Evolutionary conservation across 1,140 invertebrate genomes (phyloP).

Genomic region (Heterodera schachtii): DNA sequence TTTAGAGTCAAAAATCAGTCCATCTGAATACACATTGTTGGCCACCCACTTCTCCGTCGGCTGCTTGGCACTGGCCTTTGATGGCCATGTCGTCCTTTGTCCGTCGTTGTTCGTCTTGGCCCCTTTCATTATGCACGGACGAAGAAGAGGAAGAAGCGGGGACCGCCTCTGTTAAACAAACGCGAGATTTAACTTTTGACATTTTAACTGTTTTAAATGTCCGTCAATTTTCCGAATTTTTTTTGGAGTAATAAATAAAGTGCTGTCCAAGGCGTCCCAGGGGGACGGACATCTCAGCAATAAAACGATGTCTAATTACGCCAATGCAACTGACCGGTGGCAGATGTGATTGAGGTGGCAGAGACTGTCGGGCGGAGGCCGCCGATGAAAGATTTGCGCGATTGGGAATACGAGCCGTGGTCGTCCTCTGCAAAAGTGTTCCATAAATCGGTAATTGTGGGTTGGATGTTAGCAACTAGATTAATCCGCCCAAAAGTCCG

Average conservation of each 20-base stretch:
- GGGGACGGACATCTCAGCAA: too few relatives aligned
- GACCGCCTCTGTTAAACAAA: neutral
- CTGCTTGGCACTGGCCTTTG: neutral
- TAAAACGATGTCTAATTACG: too few relatives aligned
- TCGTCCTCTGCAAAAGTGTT: conserved; percentile 24
- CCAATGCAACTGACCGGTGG: neutral
- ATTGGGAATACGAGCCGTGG: conserved; percentile 24
- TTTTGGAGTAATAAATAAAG: too few relatives aligned
- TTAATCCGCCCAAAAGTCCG: too few relatives aligned
- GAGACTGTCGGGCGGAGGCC: neutral
- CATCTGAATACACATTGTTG: too few relatives aligned
- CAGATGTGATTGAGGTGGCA: neutral
- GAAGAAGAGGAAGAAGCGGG: conserved; percentile 17
- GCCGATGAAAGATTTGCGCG: conserved; percentile 20
- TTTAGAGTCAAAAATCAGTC: too few relatives aligned
- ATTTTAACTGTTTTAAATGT: too few relatives aligned
- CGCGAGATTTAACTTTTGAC: too few relatives aligned
- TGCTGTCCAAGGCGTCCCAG: too few relatives aligned
- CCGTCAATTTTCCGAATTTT: too few relatives aligned
- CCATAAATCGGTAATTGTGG: neutral
- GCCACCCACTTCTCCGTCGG: too few relatives aligned
- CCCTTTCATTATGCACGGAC: neutral
- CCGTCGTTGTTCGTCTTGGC: neutral
- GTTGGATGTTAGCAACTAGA: neutral
- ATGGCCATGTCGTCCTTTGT: neutral